These are phyloP conservation scores for Dynastes hyllus DNA, from an alignment of 2,888 invertebrate genomes.

Conservation along the genomic window DNA sequence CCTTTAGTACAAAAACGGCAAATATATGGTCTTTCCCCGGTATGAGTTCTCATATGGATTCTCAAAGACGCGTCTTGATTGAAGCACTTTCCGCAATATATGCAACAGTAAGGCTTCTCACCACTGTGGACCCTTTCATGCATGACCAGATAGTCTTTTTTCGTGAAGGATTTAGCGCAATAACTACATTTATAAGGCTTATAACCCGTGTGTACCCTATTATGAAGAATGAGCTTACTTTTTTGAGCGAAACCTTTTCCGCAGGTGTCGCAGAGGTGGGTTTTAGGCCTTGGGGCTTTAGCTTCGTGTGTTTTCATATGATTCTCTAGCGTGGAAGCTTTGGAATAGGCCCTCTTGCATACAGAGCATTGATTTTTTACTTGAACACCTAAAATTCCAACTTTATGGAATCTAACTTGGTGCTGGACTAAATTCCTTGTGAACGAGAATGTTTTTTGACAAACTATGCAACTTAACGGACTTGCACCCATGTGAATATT, in stretches of 20 bases:
- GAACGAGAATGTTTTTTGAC: slow-evolving; percentile 68
- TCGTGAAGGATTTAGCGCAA: slow-evolving; percentile 62
- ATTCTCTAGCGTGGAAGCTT: slow-evolving; percentile 67
- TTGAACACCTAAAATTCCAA: slow-evolving; percentile 68
- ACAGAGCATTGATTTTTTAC: slow-evolving; percentile 67
- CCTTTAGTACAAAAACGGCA: slow-evolving; percentile 60
- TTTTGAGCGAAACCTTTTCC: slow-evolving; percentile 62
- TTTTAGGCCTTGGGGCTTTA: slow-evolving; percentile 59
- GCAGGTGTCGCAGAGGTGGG: slow-evolving; percentile 66
- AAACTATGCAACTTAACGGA: slow-evolving; percentile 71
- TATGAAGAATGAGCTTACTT: slow-evolving; percentile 62
- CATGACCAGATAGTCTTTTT: slow-evolving; percentile 60
- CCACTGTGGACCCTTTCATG: slow-evolving; percentile 63
- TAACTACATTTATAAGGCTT: slow-evolving; percentile 61
- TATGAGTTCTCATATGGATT: slow-evolving; percentile 59
- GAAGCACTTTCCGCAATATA: slow-evolving; percentile 61
- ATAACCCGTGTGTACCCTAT: slow-evolving; percentile 61
- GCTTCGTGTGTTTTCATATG: slow-evolving; percentile 70
- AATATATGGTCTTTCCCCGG: slow-evolving; percentile 60
- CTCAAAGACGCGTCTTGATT: slow-evolving; percentile 58
- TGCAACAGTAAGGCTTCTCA: slow-evolving; percentile 62
- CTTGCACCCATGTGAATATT: slow-evolving; percentile 68
- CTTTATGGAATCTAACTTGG: slow-evolving; percentile 64
- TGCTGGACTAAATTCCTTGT: slow-evolving; percentile 63
- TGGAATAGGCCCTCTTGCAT: slow-evolving; percentile 64